Base-by-base conservation (phyloP, 1,140 invertebrate species). In the Temnothorax longispinosus region DNA sequence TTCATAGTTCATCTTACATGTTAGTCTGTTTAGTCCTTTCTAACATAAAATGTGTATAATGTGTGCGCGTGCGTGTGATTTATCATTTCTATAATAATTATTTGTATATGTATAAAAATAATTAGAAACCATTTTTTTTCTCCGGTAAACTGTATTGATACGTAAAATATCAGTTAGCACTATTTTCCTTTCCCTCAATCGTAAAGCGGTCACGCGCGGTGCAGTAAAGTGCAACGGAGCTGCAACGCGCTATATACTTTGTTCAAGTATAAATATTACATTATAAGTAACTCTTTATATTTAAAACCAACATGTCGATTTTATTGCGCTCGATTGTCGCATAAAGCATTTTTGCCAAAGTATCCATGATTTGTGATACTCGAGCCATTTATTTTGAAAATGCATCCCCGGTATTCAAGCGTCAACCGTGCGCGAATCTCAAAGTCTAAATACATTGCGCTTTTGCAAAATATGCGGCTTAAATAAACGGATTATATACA, bases 401-500 rank as follows among this genome's bases (percentile, higher is more conserved):
- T 32, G 35, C 3, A 56, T 2, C 3, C 13, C 21, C 38, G 27
- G 44, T 58, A 69, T 67, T 69, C 27, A 21, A 56, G 13, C 52
- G 52, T 54, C 56, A 52, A 21, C 72, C 56, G 18, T 47, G 58
- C n/a, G 41, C n/a, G 41, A 54, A 78, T 76, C 58, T 85, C 84
- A 54, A 77, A 74, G 80, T 82, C 69, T 35, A 82, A 82, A 82
- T 82, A 74, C 69, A 82, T 82, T 41, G 67, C 54, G 67, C 54
- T 82, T 74, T 82, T 60, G 80, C 18, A 50, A 78, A 67, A 86
- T 86, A 56, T 44, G 64, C 62, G 27, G 75, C n/a, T 86, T 86
- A 60, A 86, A 80, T 78, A 86, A 86, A 86, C 32, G 38, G 50
- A 32, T 69, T 44, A 32, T 69, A 47, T 56, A 27, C 27, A 38